phyloP scores from a whole-genome alignment of 2,113 vertebrate genomes.

The Ovis aries region DNA sequence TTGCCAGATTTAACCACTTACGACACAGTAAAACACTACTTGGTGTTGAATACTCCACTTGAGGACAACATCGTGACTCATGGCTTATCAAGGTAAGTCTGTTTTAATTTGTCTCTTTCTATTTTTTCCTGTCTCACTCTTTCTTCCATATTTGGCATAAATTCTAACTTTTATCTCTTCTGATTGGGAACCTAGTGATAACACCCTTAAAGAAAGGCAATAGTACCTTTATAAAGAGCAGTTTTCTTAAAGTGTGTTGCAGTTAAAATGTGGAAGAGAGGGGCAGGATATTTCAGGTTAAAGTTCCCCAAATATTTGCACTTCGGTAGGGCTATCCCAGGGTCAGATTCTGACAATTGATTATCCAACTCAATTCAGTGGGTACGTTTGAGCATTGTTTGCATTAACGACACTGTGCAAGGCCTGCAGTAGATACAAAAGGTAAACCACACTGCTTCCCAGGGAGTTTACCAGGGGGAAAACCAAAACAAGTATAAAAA shows the following conservation, averaged over 20 bases:
- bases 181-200: background rate
- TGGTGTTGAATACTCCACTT: slow-evolving; percentile 83
- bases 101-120: background rate
- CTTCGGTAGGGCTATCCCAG: background rate
- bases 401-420: background rate
- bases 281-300: background rate
- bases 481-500: background rate
- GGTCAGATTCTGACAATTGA: background rate
- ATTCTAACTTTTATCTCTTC: slow-evolving; percentile 4
- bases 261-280: background rate
- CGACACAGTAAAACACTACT: slow-evolving; percentile 86
- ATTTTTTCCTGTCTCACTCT: background rate
- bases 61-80: slow-evolving; percentile 86
- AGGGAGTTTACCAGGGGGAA: background rate
- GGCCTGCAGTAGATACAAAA: background rate
- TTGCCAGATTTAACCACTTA: slow-evolving; percentile 87
- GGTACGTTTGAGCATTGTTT: background rate
- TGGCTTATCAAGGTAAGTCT: slow-evolving; percentile 75
- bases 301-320: background rate
- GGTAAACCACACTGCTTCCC: background rate
- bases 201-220: background rate
- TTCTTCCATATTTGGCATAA: background rate
- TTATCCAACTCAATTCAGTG: background rate
- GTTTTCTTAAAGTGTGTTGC: background rate
- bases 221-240: background rate